A percentile compares a stretch with the other conserved stretches of the same genome.
phyloP scores from a whole-genome alignment of 2,888 invertebrate genomes.

The Scelioninae gen. 2 region DNA sequence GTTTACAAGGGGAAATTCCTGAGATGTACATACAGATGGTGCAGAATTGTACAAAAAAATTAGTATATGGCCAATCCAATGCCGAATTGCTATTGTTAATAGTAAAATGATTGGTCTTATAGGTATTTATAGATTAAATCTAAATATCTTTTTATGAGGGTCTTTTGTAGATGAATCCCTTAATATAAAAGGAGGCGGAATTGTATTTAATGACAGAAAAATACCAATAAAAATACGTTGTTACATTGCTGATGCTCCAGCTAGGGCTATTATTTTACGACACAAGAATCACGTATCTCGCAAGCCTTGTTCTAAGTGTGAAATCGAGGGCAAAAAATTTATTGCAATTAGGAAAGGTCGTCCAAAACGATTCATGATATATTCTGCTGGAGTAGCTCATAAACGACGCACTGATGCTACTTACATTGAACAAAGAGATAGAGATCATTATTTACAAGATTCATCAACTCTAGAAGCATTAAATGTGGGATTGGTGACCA shows the following conservation, averaged over 20 bases:
- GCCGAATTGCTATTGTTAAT: neutral
- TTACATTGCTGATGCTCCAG: slow-evolving; percentile 1
- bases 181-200: neutral
- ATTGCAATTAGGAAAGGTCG: neutral
- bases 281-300: too few relatives aligned
- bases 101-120: slow-evolving; percentile 10
- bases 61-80: too few relatives aligned
- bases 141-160: slow-evolving; percentile 4
- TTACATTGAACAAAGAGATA: slow-evolving; percentile 3
- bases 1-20: too few relatives aligned
- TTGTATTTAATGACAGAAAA: neutral
- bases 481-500: neutral
- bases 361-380: neutral
- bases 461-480: slow-evolving; percentile 5
- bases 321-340: too few relatives aligned
- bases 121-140: slow-evolving; percentile 1
- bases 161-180: slow-evolving; percentile 5
- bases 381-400: neutral
- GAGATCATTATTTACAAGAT: neutral
- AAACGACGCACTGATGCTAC: neutral
- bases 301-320: too few relatives aligned
- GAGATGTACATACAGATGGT: too few relatives aligned
- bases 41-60: too few relatives aligned
- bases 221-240: neutral
- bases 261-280: neutral